Percentiles rank a stretch among this genome's conserved stretches.
Evolutionary conservation across 2,113 vertebrate genomes (phyloP).

Genomic region (Corythornis vintsioides): DNA sequence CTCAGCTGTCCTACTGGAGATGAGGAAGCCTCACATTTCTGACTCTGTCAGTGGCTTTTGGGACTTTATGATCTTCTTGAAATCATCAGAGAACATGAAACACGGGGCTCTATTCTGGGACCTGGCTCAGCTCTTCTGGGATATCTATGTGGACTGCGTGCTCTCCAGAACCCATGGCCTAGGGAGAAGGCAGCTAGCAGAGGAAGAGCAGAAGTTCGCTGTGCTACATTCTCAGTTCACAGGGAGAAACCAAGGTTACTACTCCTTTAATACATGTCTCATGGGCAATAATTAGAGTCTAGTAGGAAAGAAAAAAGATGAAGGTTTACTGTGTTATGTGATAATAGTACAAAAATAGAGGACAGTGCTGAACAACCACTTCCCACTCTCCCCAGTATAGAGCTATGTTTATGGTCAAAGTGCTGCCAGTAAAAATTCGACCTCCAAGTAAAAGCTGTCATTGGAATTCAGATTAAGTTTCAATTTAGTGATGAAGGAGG

Average conservation of each 20-base stretch:
- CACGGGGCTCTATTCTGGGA: constrained; percentile 92
- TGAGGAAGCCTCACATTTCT: constrained; percentile 88
- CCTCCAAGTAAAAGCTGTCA: background rate
- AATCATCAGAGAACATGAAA: constrained; percentile 88
- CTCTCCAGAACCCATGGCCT: constrained; percentile 91
- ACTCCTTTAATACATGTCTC: background rate
- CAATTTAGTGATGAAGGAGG: background rate
- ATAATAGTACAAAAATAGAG: background rate
- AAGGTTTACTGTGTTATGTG: background rate
- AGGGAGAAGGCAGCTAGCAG: constrained; percentile 81
- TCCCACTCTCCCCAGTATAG: background rate
- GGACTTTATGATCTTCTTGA: constrained; percentile 92
- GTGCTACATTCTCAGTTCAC: constrained; percentile 62
- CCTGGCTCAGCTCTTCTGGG: constrained; percentile 94
- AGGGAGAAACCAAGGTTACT: constrained; percentile 72
- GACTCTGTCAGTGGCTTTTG: constrained; percentile 91
- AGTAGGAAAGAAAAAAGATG: background rate
- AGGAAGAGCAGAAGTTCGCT: constrained; percentile 58
- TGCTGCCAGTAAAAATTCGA: background rate
- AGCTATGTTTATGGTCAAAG: background rate
- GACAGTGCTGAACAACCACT: background rate
- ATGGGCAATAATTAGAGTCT: background rate
- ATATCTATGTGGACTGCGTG: constrained; percentile 93
- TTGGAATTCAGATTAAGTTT: background rate
- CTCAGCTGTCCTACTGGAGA: constrained; percentile 85